phyloP scores from a whole-genome alignment of 2,888 invertebrate species.

The Diplolepis rosae region DNA sequence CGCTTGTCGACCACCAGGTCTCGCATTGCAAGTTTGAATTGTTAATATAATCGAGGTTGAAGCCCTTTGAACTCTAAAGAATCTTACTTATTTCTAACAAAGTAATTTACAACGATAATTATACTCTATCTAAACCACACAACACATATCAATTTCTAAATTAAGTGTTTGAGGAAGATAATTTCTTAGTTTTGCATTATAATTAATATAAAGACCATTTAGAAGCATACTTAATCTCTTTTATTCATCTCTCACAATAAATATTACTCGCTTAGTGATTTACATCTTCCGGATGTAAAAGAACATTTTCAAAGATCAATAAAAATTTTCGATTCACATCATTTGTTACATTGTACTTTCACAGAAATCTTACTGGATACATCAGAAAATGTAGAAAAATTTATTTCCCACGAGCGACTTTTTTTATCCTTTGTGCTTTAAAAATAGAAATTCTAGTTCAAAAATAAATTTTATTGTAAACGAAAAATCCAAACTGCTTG shows the following conservation, averaged over 20 bases:
- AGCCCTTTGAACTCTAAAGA: not conserved
- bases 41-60: not conserved
- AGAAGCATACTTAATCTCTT: conserved; percentile 18
- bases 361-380: not conserved
- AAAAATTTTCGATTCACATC: not conserved
- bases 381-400: conserved; percentile 1
- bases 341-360: not conserved
- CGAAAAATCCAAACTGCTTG: not conserved
- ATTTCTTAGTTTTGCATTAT: not conserved
- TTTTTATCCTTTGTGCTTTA: not conserved
- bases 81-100: not conserved
- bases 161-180: too few species aligned
- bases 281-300: not conserved
- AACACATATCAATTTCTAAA: not conserved
- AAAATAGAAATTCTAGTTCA: not conserved
- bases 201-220: not conserved
- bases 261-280: conserved; percentile 23
- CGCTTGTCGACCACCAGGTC: too few species aligned
- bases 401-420: not conserved
- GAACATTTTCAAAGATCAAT: not conserved
- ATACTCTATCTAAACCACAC: not conserved
- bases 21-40: too few species aligned
- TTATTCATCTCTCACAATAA: conserved; percentile 22
- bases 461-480: not conserved
- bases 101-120: not conserved